A percentile compares a stretch with the other conserved stretches of the same genome.
phyloP scores from a whole-genome alignment of 2,888 invertebrate genomes.

The Plebejus melissa region DNA sequence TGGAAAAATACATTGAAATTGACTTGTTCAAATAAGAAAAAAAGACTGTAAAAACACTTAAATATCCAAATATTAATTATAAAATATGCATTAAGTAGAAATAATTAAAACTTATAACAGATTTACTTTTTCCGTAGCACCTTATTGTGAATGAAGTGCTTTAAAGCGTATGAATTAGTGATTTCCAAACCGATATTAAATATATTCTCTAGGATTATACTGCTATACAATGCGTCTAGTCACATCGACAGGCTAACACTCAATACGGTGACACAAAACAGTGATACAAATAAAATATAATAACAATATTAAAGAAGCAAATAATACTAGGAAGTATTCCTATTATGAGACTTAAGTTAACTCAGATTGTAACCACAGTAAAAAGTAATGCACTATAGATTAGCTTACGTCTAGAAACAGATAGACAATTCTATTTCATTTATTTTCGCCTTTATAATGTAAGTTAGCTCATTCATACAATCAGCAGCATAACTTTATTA shows the following conservation, averaged over 20 bases:
- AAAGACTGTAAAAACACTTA: neutral
- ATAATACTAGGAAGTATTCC: neutral
- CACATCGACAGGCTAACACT: conserved; percentile 42
- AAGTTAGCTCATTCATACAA: neutral
- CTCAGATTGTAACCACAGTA: neutral
- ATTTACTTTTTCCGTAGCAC: neutral
- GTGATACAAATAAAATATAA: conserved; percentile 14
- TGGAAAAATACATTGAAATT: conserved; percentile 43
- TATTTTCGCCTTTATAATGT: neutral
- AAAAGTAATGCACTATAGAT: neutral
- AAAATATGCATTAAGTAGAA: too few species aligned
- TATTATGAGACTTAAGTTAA: neutral
- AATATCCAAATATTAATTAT: too few species aligned
- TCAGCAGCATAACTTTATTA: neutral
- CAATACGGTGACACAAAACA: conserved; percentile 33
- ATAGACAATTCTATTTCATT: neutral
- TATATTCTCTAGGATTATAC: conserved; percentile 53
- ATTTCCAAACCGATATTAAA: conserved; percentile 66
- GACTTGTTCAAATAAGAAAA: neutral
- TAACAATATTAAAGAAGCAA: neutral
- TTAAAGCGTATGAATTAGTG: neutral
- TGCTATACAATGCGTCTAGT: conserved; percentile 67
- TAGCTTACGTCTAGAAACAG: neutral
- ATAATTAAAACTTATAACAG: too few species aligned
- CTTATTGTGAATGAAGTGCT: neutral